phyloP scores from a whole-genome alignment of 2,888 invertebrate species.

The Erebia epiphron region DNA sequence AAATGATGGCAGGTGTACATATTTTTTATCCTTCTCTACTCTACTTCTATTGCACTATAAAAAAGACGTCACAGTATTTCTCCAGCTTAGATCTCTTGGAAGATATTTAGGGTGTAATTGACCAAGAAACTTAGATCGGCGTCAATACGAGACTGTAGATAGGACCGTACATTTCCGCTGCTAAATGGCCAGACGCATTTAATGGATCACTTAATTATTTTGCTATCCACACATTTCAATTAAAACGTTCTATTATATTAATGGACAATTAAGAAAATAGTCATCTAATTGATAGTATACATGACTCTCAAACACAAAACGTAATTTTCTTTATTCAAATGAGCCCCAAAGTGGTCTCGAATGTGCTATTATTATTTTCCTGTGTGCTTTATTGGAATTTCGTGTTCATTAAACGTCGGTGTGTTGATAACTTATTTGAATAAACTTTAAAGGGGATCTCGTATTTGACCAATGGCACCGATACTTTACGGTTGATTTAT shows the following conservation, averaged over 20 bases:
- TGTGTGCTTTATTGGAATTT: slow-evolving; percentile 77
- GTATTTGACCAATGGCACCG: slow-evolving; percentile 47
- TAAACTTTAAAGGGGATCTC: slow-evolving; percentile 61
- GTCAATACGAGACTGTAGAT: slow-evolving; percentile 4
- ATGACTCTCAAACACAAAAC: slow-evolving; percentile 64
- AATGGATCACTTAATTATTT: slow-evolving; percentile 81
- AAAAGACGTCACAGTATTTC: not conserved
- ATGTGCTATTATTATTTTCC: slow-evolving; percentile 79
- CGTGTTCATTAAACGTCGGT: slow-evolving; percentile 69
- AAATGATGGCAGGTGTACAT: too few species aligned
- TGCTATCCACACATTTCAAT: slow-evolving; percentile 75
- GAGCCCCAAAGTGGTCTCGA: slow-evolving; percentile 73
- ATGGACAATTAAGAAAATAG: slow-evolving; percentile 78
- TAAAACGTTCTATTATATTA: slow-evolving; percentile 75
- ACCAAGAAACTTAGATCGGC: slow-evolving; percentile 9
- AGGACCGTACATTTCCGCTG: slow-evolving; percentile 20
- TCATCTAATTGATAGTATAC: slow-evolving; percentile 73
- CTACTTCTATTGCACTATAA: not conserved
- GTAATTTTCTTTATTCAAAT: slow-evolving; percentile 81
- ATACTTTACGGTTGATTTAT: slow-evolving; percentile 70
- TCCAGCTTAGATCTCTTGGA: not conserved
- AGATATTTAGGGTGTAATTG: slow-evolving; percentile 15
- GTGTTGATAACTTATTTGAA: slow-evolving; percentile 74
- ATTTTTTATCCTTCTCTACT: too few species aligned
- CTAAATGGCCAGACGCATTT: slow-evolving; percentile 24